phyloP scores from a whole-genome alignment of 2,888 invertebrate genomes.

The Allolobophora icterica region DNA sequence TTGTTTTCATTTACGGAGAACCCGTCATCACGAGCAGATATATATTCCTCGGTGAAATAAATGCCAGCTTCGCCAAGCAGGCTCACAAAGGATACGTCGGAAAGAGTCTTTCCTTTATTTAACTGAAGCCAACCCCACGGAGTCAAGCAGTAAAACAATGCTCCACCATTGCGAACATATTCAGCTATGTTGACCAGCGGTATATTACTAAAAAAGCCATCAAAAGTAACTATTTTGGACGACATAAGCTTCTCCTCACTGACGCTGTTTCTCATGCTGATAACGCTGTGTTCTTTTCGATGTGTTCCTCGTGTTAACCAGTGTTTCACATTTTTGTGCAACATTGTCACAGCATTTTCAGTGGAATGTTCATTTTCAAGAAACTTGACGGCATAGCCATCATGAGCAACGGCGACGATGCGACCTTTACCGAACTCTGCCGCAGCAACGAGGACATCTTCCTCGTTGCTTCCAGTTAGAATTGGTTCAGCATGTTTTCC shows the following conservation, averaged over 20 bases:
- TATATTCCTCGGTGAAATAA: neutral
- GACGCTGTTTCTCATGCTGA: neutral
- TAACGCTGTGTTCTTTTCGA: neutral
- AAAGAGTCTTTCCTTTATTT: constrained; percentile 37
- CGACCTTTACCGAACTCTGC: constrained; percentile 42
- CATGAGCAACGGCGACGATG: constrained; percentile 41
- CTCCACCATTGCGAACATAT: constrained; percentile 43
- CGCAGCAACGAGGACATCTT: constrained; percentile 37
- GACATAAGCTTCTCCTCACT: neutral
- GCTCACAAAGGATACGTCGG: constrained; percentile 41
- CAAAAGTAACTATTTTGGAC: neutral
- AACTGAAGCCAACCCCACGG: constrained; percentile 48
- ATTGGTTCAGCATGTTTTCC: constrained; percentile 33
- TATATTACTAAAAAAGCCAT: neutral
- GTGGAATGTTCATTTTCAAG: neutral
- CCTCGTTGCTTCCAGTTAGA: constrained; percentile 33
- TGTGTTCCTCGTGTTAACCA: neutral
- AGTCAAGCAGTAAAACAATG: constrained; percentile 45
- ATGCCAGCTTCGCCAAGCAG: neutral
- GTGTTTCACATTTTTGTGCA: neutral
- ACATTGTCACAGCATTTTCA: neutral
- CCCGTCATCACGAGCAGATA: neutral
- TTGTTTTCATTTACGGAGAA: neutral
- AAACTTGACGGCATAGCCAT: constrained; percentile 24
- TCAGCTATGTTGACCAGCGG: neutral